Evolutionary conservation across 2,888 invertebrate species (phyloP), one percentile per base, ranked within the genome.

Genomic region (Tubulanus polymorphus): DNA sequence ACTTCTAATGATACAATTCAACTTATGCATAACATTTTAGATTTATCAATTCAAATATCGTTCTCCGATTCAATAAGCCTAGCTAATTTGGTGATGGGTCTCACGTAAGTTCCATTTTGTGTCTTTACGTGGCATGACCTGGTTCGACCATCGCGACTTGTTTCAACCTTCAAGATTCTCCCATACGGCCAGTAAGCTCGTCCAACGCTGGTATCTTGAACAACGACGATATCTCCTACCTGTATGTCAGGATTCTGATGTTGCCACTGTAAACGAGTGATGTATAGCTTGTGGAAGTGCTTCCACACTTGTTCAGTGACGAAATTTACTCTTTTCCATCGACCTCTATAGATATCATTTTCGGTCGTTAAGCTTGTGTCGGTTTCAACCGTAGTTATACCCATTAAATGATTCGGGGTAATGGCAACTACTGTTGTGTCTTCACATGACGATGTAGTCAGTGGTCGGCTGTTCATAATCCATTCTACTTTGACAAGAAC

Each of bases 391-490:
- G 41, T 41, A 41, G 5, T 41, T 5, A 41, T 18, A 8, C 41
- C 41, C 41, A 41, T 41, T 5, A 41, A 23, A 15, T 41, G 41
- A 41, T 41, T 41, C 23, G 41, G 41, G 23, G 41, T 41, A 41
- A 41, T 41, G 5, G 41, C 41, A 8, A 41, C 41, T 20, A 41
- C 15, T 5, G 41, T 20, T 15, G 41, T 15, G 15, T 41, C 41
- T 5, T 5, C 41, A 8, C 41, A 8, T 8, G 41, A 41, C 41
- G 41, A 20, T 41, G 41, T 15, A 5, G 41, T 41, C 5, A 41
- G 41, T 3, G 41, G 41, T 41, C 41, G 18, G 15, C 6, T 8
- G 41, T 41, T 41, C 41, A 41, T 15, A 3, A 41, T 41, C 41
- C 41, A 41, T 23, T 41, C 41, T 8, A 5, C 5, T 41, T 41